Evolutionary conservation across 2,797 vertebrate genomes (phyloP).

Genomic region (Hippocampus kuda): DNA sequence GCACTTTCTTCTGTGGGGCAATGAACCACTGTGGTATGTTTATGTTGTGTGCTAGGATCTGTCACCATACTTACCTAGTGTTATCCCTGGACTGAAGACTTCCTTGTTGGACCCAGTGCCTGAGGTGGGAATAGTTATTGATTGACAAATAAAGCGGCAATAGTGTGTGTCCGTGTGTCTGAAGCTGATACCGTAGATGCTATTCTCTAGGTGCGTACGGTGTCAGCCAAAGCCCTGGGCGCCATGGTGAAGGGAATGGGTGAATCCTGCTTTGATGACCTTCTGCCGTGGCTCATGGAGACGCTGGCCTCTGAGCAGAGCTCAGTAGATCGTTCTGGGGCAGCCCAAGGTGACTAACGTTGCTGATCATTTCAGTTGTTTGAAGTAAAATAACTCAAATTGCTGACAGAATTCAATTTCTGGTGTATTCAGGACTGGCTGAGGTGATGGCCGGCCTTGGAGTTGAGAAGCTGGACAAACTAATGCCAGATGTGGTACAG

Average conservation of each 20-base stretch:
- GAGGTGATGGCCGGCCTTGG: constrained; percentile 97
- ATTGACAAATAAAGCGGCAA: neutral
- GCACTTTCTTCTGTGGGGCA: neutral
- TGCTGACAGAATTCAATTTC: neutral
- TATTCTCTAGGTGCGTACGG: constrained; percentile 80
- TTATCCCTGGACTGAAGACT: constrained; percentile 90
- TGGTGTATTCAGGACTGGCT: constrained; percentile 74
- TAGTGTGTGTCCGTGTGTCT: neutral
- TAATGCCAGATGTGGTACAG: constrained; percentile 97
- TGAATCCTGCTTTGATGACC: constrained; percentile 90
- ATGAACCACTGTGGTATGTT: neutral
- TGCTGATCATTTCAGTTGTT: neutral
- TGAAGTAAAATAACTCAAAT: neutral
- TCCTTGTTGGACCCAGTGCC: constrained; percentile 95
- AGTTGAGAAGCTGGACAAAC: constrained; percentile 94
- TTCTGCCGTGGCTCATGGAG: constrained; percentile 97
- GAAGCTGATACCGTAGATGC: neutral
- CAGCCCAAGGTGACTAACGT: constrained; percentile 79
- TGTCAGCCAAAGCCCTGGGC: constrained; percentile 93
- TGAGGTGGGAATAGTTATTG: constrained; percentile 69
- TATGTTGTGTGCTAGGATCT: constrained; percentile 72
- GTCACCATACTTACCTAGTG: constrained; percentile 93
- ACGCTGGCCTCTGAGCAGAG: constrained; percentile 95
- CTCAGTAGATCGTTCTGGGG: constrained; percentile 95
- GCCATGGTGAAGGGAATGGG: constrained; percentile 99